A percentile compares a stretch with the other conserved stretches of the same genome.
Conservation (phyloP, 2,797 vertebrate species). For the Vultur gryphus region DNA sequence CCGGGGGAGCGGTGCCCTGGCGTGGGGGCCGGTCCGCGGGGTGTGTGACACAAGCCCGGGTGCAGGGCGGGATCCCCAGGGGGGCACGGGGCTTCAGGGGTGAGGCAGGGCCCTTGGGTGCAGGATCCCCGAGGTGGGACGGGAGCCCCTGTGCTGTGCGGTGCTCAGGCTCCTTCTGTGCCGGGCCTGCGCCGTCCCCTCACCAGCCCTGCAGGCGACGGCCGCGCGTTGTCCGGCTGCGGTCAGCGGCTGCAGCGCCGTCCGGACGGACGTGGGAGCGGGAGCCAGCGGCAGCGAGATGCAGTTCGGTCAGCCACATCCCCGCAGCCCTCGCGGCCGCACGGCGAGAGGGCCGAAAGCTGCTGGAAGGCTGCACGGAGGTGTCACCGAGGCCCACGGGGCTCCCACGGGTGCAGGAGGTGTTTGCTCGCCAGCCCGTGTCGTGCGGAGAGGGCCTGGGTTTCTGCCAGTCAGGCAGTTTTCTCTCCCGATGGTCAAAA, state of each 20-base stretch:
- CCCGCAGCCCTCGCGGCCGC: rapidly evolving
- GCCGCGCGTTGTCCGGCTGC: neutral
- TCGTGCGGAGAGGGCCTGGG: neutral
- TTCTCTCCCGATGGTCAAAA: neutral
- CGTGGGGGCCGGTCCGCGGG: too few relatives aligned
- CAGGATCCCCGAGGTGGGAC: neutral
- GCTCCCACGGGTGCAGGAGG: neutral
- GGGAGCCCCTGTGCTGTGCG: neutral
- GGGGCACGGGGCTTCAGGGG: too few relatives aligned
- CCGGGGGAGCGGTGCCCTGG: neutral
- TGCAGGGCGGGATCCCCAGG: neutral
- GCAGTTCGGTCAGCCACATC: rapidly evolving
- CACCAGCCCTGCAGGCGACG: too few relatives aligned
- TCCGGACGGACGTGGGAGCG: rapidly evolving
- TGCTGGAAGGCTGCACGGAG: rapidly evolving
- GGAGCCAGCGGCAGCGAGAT: neutral
- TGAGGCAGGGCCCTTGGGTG: neutral
- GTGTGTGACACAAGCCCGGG: neutral
- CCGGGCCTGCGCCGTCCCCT: rapidly evolving
- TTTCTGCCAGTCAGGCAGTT: rapidly evolving
- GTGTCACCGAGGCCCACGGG: rapidly evolving
- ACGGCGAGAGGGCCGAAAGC: rapidly evolving
- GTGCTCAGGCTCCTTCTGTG: too few relatives aligned
- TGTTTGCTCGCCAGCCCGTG: rapidly evolving
- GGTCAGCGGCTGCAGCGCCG: neutral